These are phyloP conservation scores for Silurus asotus DNA, from an alignment of 2,113 vertebrate genomes.

Conservation along the genomic window DNA sequence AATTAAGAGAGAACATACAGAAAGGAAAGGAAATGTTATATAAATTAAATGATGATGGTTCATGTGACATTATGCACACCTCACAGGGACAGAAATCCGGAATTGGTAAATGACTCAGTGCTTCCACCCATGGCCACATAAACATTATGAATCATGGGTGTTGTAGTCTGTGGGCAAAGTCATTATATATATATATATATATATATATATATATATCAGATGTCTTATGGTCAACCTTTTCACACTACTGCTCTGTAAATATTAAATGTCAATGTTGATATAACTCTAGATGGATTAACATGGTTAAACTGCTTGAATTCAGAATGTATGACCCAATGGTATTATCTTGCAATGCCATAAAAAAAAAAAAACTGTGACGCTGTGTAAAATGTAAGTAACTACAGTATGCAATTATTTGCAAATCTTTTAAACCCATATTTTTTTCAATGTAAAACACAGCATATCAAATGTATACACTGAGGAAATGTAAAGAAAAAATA, in stretches of 20 bases:
- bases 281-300: neutral
- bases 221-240: neutral
- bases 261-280: neutral
- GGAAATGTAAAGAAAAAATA: no score
- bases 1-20: neutral
- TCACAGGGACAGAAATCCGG: slow-evolving; percentile 27
- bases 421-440: no score
- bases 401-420: no score
- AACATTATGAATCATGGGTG: neutral
- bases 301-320: neutral
- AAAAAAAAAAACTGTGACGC: no score
- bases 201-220: neutral
- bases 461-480: neutral
- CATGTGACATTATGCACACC: neutral
- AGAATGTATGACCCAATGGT: neutral
- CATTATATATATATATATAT: neutral
- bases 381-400: no score
- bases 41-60: neutral
- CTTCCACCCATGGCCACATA: neutral
- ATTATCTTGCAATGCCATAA: neutral
- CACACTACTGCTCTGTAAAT: neutral
- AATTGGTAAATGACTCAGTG: slow-evolving; percentile 1
- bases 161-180: neutral
- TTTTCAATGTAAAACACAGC: neutral
- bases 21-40: neutral